These are phyloP conservation scores for Strigops habroptila DNA, from an alignment of 2,113 vertebrate species.

Conservation along the genomic window DNA sequence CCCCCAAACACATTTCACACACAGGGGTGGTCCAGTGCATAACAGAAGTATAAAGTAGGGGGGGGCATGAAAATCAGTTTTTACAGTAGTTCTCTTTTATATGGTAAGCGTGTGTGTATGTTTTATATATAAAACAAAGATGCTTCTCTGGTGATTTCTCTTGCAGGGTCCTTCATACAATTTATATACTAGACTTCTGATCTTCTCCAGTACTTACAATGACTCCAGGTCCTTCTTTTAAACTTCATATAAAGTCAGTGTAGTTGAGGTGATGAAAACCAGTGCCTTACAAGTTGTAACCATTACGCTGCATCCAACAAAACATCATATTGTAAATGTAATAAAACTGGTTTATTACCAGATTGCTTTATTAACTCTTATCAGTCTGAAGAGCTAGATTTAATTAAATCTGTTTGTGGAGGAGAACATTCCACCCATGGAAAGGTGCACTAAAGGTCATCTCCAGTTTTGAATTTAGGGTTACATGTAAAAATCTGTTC, in stretches of 20 bases:
- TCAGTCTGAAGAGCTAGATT: constrained; percentile 39
- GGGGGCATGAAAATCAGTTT: not conserved
- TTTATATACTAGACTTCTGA: not conserved
- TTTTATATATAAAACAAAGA: not conserved
- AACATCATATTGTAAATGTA: not conserved
- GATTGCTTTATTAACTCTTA: constrained; percentile 5
- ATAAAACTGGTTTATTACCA: not conserved
- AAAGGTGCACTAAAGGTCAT: not conserved
- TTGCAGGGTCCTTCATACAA: not conserved
- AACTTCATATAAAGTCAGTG: not conserved
- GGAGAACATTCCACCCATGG: not conserved
- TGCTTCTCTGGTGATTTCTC: not conserved
- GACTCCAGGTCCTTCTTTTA: not conserved
- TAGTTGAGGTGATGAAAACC: not conserved
- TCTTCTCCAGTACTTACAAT: not conserved
- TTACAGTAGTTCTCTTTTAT: not conserved
- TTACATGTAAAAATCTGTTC: not conserved
- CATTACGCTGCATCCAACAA: not conserved
- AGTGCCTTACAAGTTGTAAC: not conserved
- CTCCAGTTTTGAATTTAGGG: not conserved
- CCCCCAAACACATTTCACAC: not conserved
- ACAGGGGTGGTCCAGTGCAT: not conserved
- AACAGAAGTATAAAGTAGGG: not conserved
- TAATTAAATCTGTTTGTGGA: constrained; percentile 22
- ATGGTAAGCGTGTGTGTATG: not conserved